Base-by-base conservation (phyloP, 2,113 vertebrate genomes). In the Malurus elegans region DNA sequence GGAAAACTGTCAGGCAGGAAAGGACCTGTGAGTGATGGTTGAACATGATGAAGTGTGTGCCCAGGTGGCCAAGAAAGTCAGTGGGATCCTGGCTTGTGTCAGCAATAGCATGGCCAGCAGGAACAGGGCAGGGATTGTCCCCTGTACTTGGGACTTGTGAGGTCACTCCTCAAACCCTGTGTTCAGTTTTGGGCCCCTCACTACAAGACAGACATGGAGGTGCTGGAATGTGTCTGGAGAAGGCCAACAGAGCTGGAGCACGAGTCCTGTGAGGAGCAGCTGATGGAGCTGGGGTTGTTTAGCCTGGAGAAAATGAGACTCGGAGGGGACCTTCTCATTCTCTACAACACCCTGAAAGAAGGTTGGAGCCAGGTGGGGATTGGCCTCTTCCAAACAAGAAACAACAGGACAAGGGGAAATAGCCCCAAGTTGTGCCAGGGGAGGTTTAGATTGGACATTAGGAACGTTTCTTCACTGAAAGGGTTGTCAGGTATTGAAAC, bases 11-110 rank as follows among this genome's bases (percentile, higher is more conserved):
- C 24, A n/a, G 29, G 14, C 47, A 20, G 44, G 19, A 51, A 66
- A 38, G 51, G 5, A 34, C 12, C 45, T 79, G 14, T 5, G 14
- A 4, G 2, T 58, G 36, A 28, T 84, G 17, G 24, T 21, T 72
- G 44, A 51, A 38, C 36, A 11, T 21, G 50, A 38, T 8, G 8
- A 36, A 57, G 7, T 0, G 0, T 71, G 24, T 65, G 44, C 45
- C 36, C 58, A 72, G n/a, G 24, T 51, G 51, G 24, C n/a, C 58
- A 34, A 23, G 51, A 31, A 65, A 14, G 51, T 32, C 58, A 65
- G 0, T 58, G 58, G 6, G 20, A 31, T 40, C 8, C 6, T 79
- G 58, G 17, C 3, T 38, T 72, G 20, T 72, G 38, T 58, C 73
- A 79, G 57, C 36, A 51, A 26, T 20, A 44, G 57, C n/a, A 44